A percentile compares a stretch with the other conserved stretches of the same genome.
Conservation (phyloP, 2,113 vertebrate genomes). For the Campylorhamphus procurvoides region DNA sequence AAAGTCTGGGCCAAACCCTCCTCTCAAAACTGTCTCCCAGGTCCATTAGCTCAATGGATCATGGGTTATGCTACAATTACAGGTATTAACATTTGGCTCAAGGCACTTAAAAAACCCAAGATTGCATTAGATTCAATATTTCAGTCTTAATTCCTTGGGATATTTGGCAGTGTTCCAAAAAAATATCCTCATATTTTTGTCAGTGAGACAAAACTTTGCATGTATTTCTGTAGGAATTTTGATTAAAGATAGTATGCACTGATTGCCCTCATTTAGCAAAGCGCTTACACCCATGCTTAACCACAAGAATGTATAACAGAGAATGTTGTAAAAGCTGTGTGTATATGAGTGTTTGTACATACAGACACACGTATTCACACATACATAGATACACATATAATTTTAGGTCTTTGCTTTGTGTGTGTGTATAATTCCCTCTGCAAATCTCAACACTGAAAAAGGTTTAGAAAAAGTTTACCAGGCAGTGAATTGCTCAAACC, state of each 20-base stretch:
- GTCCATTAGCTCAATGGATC: neutral
- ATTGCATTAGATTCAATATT: neutral
- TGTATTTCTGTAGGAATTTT: neutral
- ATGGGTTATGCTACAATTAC: neutral
- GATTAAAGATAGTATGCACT: neutral
- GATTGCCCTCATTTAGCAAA: neutral
- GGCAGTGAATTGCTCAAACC: neutral
- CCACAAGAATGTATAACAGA: neutral
- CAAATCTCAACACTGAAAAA: neutral
- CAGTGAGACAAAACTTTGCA: neutral
- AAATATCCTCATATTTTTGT: neutral
- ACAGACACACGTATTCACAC: neutral
- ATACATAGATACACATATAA: accelerated
- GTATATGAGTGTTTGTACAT: neutral
- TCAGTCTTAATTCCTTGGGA: neutral
- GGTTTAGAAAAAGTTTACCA: neutral
- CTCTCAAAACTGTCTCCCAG: neutral
- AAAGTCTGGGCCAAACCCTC: neutral
- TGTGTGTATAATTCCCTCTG: neutral
- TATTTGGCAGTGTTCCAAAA: neutral
- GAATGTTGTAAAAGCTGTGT: accelerated
- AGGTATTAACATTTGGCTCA: neutral
- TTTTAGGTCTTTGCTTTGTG: neutral
- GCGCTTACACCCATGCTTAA: neutral
- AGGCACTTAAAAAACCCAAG: neutral